phyloP scores from a whole-genome alignment of 2,797 vertebrate genomes.

The Centropyge bicolor region DNA sequence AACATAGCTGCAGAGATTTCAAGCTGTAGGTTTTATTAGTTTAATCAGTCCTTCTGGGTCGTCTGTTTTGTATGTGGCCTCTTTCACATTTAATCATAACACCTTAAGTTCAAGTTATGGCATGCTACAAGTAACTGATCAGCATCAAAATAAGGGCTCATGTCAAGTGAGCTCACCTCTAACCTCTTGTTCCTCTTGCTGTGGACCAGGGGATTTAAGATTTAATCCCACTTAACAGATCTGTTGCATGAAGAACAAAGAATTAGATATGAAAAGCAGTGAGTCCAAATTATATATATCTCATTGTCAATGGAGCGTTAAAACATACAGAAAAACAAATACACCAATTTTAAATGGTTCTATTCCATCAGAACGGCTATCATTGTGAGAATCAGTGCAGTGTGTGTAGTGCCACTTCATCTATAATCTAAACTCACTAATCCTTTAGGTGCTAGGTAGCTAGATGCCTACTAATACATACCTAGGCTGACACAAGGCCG shows the following conservation, averaged over 20 bases:
- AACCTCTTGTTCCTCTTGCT: slow-evolving; percentile 11
- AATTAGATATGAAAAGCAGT: slow-evolving; percentile 3
- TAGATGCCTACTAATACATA: slow-evolving; percentile 39
- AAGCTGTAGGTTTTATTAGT: neutral
- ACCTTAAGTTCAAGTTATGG: slow-evolving; percentile 13
- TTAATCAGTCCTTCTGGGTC: neutral
- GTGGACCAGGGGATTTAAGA: slow-evolving; percentile 3
- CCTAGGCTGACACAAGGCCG: slow-evolving; percentile 27
- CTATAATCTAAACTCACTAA: slow-evolving; percentile 27
- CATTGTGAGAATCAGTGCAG: neutral
- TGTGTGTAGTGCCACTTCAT: neutral
- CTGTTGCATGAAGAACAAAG: neutral
- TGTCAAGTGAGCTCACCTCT: slow-evolving; percentile 33
- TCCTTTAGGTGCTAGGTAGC: slow-evolving; percentile 22
- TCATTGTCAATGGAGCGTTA: too few relatives aligned
- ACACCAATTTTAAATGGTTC: neutral
- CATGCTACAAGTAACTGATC: slow-evolving; percentile 9
- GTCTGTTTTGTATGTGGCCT: neutral
- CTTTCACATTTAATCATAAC: slow-evolving; percentile 15
- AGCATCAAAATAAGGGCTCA: slow-evolving; percentile 7
- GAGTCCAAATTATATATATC: neutral
- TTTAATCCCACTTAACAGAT: slow-evolving; percentile 26
- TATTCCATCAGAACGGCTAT: neutral
- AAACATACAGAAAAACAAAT: too few relatives aligned
- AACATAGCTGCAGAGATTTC: slow-evolving; percentile 8